Evolutionary conservation across 2,888 invertebrate species (phyloP).

Genomic region (Drosophila emarginata): DNA sequence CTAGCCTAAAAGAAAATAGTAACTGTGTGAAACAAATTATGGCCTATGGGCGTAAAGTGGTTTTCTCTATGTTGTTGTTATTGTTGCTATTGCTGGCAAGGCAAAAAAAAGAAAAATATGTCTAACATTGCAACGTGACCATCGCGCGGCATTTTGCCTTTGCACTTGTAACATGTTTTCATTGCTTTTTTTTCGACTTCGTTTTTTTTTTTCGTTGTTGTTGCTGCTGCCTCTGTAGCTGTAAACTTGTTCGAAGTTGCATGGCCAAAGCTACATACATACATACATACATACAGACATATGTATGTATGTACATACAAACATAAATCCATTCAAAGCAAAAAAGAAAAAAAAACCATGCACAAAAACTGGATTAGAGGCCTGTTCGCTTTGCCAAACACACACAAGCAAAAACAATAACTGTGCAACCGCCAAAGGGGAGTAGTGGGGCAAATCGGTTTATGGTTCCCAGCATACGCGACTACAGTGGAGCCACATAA

Average conservation of each 20-base stretch:
- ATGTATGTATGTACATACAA: slow-evolving; percentile 7
- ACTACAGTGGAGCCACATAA: slow-evolving; percentile 28
- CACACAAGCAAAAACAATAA: slow-evolving; percentile 26
- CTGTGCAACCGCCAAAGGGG: slow-evolving; percentile 25
- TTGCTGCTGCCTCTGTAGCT: slow-evolving; percentile 48
- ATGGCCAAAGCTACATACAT: slow-evolving; percentile 33
- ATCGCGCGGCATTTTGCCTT: slow-evolving; percentile 53
- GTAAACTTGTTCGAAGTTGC: slow-evolving; percentile 65
- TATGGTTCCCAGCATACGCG: background rate
- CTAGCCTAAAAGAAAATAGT: slow-evolving; percentile 40
- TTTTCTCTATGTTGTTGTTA: background rate
- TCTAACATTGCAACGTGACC: slow-evolving; percentile 74
- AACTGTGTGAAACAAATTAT: slow-evolving; percentile 58
- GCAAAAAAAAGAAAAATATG: slow-evolving; percentile 24
- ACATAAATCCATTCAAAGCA: slow-evolving; percentile 2
- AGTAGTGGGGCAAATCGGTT: background rate
- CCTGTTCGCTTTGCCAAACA: slow-evolving; percentile 33
- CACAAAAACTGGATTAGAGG: slow-evolving; percentile 67
- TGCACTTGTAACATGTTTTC: slow-evolving; percentile 69
- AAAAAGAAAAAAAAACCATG: slow-evolving; percentile 31
- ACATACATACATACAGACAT: slow-evolving; percentile 9
- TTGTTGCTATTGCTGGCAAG: background rate
- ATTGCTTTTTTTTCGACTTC: slow-evolving; percentile 17
- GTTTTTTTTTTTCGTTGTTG: slow-evolving; percentile 23
- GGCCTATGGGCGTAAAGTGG: slow-evolving; percentile 41